These are phyloP conservation scores for Gastracanthus pulcherrimus DNA, from an alignment of 2,888 invertebrate species.

Conservation along the genomic window DNA sequence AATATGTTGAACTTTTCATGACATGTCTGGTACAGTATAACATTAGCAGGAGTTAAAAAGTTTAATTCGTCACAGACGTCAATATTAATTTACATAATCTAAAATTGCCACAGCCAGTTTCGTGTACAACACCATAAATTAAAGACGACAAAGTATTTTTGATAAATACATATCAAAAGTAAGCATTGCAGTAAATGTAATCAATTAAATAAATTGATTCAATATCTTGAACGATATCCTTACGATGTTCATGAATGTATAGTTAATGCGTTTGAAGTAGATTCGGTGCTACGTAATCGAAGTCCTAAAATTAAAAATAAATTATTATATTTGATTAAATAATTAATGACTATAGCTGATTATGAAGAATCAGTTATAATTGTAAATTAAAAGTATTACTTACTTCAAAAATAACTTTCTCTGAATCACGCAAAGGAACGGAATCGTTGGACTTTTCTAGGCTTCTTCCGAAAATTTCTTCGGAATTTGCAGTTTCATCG, in stretches of 20 bases:
- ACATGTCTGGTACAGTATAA: too few species aligned
- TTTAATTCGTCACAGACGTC: neutral
- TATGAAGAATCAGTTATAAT: too few species aligned
- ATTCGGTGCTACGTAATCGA: constrained; percentile 27
- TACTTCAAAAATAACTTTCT: constrained; percentile 28
- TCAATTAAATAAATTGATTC: neutral
- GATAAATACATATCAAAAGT: neutral
- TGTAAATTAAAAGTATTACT: too few species aligned
- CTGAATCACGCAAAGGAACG: constrained; percentile 1
- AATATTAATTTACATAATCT: neutral
- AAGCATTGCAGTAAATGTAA: neutral
- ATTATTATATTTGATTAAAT: too few species aligned
- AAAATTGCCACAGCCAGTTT: neutral
- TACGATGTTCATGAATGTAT: too few species aligned
- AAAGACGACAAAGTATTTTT: neutral
- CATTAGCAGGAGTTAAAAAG: neutral
- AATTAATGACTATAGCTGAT: too few species aligned
- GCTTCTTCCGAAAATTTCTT: constrained; percentile 98
- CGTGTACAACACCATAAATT: neutral
- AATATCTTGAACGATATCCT: neutral
- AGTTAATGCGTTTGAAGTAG: neutral
- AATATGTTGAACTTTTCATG: too few species aligned
- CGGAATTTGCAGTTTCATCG: constrained; percentile 92
- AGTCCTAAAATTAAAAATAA: constrained; percentile 36
- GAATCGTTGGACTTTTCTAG: neutral